Evolutionary conservation across 1,140 invertebrate genomes (phyloP).

Genomic region (Ceratosolen solmsi): DNA sequence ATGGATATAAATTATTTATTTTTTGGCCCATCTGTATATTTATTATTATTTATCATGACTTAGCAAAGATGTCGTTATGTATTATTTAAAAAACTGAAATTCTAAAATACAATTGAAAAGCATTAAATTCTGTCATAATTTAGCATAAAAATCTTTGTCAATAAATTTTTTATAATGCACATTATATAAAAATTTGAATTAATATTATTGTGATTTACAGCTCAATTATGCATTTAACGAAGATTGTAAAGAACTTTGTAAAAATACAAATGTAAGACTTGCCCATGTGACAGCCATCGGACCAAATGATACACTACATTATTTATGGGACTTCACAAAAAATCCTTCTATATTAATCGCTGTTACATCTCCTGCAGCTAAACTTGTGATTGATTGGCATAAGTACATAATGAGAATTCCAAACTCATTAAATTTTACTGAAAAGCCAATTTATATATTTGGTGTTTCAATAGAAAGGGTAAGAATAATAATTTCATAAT

Average conservation of each 20-base stretch:
- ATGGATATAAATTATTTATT: too few species aligned
- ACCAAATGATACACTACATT: conserved; percentile 74
- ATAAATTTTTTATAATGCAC: too few species aligned
- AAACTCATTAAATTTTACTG: conserved; percentile 69
- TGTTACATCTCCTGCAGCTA: conserved; percentile 67
- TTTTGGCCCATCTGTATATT: too few species aligned
- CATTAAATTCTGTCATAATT: too few species aligned
- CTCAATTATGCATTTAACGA: conserved; percentile 46
- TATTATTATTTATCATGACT: too few species aligned
- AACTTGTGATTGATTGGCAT: conserved; percentile 72
- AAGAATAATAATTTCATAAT: conserved; percentile 48
- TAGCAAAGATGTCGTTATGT: too few species aligned
- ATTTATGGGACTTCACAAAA: conserved; percentile 77
- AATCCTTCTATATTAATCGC: conserved; percentile 74
- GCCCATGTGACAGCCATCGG: conserved; percentile 74
- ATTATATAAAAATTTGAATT: not conserved
- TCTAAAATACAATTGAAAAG: too few species aligned
- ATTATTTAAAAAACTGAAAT: too few species aligned
- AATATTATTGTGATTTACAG: conserved; percentile 22
- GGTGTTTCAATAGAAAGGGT: conserved; percentile 76
- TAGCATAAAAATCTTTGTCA: too few species aligned
- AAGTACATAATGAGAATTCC: conserved; percentile 60
- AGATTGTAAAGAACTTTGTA: conserved; percentile 52
- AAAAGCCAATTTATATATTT: conserved; percentile 73
- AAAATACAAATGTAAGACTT: conserved; percentile 63